Evolutionary conservation across 2,113 vertebrate genomes (phyloP).

Genomic region (Misgurnus anguillicaudatus): DNA sequence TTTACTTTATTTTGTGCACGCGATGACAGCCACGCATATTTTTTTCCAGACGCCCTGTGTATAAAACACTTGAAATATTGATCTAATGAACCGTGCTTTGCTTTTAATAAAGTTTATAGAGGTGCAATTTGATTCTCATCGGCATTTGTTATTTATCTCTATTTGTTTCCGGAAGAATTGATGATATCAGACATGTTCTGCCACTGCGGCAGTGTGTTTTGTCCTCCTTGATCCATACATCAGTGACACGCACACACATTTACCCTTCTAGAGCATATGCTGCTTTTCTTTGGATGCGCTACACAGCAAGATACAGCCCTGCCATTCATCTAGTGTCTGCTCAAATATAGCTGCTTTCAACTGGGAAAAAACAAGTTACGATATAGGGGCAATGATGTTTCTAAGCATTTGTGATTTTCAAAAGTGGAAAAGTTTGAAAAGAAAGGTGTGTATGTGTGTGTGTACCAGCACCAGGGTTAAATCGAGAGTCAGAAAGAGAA

Average conservation of each 20-base stretch:
- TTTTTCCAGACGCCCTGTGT: background rate
- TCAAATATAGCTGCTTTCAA: constrained; percentile 25
- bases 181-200: background rate
- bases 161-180: background rate
- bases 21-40: background rate
- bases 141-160: background rate
- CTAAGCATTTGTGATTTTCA: background rate
- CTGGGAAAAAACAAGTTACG: background rate
- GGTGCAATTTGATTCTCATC: background rate
- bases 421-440: background rate
- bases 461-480: background rate
- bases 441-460: background rate
- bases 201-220: background rate
- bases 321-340: background rate
- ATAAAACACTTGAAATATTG: background rate
- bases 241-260: background rate
- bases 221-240: background rate
- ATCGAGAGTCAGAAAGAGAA: background rate
- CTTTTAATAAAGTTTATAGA: background rate
- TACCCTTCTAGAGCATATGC: background rate
- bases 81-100: background rate
- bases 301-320: background rate
- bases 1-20: constrained; percentile 20
- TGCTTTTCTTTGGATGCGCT: background rate
- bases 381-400: constrained; percentile 1